A percentile compares a stretch with the other conserved stretches of the same genome.
phyloP scores from a whole-genome alignment of 1,140 invertebrate species.

The Lethrus apterus region DNA sequence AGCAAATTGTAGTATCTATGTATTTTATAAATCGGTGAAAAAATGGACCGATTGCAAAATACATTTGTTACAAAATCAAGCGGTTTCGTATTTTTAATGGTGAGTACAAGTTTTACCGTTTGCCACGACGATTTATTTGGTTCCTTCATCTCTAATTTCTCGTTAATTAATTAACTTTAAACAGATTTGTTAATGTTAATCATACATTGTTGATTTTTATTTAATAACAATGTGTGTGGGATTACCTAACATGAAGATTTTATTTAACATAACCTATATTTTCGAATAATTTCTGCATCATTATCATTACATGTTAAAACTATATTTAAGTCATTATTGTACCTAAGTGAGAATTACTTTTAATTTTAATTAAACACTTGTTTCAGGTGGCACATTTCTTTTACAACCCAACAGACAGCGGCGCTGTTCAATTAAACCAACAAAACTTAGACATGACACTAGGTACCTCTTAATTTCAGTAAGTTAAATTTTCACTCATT shows the following conservation, averaged over 20 bases:
- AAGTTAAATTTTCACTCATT: constrained; percentile 13
- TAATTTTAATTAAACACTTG: background rate
- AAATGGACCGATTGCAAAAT: background rate
- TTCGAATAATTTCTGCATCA: background rate
- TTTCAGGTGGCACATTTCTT: constrained; percentile 58
- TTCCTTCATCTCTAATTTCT: background rate
- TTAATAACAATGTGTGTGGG: background rate
- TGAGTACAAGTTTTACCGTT: constrained; percentile 8
- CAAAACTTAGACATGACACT: constrained; percentile 75
- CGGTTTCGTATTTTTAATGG: constrained; percentile 4
- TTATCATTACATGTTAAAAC: background rate
- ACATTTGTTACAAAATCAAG: background rate
- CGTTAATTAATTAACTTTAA: background rate
- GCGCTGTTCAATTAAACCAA: constrained; percentile 66
- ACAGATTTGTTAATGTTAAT: background rate
- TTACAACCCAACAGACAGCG: constrained; percentile 62
- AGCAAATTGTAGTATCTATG: too few species aligned
- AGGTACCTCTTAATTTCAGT: constrained; percentile 48
- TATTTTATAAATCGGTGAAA: too few species aligned
- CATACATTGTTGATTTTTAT: too few species aligned
- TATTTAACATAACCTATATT: constrained; percentile 2
- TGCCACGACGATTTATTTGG: constrained; percentile 8
- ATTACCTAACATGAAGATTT: background rate
- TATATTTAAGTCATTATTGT: background rate
- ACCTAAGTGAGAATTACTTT: background rate